These are phyloP conservation scores for Antennarius striatus DNA, from an alignment of 2,113 vertebrate species.

Conservation along the genomic window DNA sequence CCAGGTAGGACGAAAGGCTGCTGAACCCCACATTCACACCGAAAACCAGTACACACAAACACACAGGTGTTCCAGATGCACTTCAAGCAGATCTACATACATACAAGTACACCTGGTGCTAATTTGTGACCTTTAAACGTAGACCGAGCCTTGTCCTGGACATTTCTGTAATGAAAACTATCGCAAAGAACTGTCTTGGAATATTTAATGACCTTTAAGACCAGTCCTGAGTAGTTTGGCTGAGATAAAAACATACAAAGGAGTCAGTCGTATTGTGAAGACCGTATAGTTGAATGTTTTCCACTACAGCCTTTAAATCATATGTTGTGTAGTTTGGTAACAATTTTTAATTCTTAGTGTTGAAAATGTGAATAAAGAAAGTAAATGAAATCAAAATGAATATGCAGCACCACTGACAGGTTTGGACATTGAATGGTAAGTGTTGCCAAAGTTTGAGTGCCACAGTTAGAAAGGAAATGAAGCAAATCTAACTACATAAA, in stretches of 20 bases:
- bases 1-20: constrained; percentile 82
- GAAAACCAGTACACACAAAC: constrained; percentile 1
- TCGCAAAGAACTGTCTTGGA: no score
- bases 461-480: not conserved
- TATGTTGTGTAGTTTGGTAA: no score
- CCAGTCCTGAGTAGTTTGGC: no score
- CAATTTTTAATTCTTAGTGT: no score
- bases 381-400: not conserved
- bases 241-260: no score
- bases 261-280: no score
- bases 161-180: no score
- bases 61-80: constrained; percentile 14
- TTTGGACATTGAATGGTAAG: no score
- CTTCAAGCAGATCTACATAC: constrained; percentile 18
- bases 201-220: constrained; percentile 2
- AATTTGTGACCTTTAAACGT: constrained; percentile 42
- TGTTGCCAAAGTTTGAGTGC: no score
- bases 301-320: no score
- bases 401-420: no score
- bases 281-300: no score
- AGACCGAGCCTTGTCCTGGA: not conserved
- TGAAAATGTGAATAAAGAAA: not conserved
- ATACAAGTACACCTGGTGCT: constrained; percentile 27
- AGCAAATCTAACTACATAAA: not conserved
- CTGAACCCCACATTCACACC: constrained; percentile 16